These are phyloP conservation scores for Amazonetta brasiliensis DNA, from an alignment of 2,797 vertebrate species.

Conservation along the genomic window DNA sequence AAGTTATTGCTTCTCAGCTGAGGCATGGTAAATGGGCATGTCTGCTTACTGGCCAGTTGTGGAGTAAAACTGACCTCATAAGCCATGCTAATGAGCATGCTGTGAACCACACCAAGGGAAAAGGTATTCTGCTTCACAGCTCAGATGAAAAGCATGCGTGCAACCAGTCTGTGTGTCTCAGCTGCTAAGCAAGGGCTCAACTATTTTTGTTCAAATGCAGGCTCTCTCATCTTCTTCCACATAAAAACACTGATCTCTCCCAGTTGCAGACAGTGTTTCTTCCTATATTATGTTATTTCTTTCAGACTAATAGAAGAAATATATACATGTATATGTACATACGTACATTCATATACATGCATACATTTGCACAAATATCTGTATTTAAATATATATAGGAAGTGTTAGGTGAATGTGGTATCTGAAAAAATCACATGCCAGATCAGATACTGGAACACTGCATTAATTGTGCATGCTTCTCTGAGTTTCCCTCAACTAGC, in stretches of 20 bases:
- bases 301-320: neutral
- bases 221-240: neutral
- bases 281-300: neutral
- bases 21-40: neutral
- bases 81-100: neutral
- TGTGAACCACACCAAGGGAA: slow-evolving; percentile 11
- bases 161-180: neutral
- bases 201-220: neutral
- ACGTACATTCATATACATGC: neutral
- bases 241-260: neutral
- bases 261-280: neutral
- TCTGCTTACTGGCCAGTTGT: neutral
- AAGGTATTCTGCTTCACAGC: neutral
- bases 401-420: neutral
- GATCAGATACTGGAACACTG: neutral
- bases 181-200: neutral
- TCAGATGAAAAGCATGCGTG: neutral
- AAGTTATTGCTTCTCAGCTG: neutral
- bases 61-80: neutral
- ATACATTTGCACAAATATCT: neutral
- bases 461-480: neutral
- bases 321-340: fast-evolving
- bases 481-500: neutral
- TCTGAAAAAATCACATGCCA: neutral
- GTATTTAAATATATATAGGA: neutral